These are phyloP conservation scores for Oncorhynchus tshawytscha DNA, from an alignment of 2,113 vertebrate genomes.

Conservation along the genomic window DNA sequence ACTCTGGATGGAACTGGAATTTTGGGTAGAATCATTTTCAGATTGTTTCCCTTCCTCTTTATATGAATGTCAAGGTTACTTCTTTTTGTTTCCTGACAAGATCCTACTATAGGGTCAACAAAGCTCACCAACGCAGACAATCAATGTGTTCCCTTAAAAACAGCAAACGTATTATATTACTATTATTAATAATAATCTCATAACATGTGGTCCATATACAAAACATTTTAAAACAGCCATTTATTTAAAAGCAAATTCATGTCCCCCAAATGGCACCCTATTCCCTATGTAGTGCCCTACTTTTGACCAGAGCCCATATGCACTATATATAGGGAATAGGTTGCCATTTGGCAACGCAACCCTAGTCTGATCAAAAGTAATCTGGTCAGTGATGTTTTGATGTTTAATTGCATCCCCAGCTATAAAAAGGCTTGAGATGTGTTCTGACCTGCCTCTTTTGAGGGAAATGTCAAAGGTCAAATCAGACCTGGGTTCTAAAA, in stretches of 20 bases:
- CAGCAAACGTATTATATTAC: conserved; percentile 1
- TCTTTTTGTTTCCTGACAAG: too few species aligned
- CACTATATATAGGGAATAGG: not conserved
- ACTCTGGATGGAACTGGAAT: not conserved
- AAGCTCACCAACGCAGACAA: not conserved
- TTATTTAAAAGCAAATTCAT: too few species aligned
- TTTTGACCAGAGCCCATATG: too few species aligned
- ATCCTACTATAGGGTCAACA: too few species aligned
- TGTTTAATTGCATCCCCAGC: not conserved
- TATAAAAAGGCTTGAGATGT: not conserved
- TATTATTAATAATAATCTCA: not conserved
- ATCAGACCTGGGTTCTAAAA: not conserved
- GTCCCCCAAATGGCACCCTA: too few species aligned
- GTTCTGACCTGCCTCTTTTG: not conserved
- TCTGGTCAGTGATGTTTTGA: not conserved
- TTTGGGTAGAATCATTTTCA: not conserved
- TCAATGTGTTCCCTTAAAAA: conserved; percentile 18
- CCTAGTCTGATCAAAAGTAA: not conserved
- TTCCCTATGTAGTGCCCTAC: not conserved
- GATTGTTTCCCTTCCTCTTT: not conserved
- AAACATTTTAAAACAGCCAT: not conserved
- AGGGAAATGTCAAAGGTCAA: not conserved
- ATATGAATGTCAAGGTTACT: too few species aligned
- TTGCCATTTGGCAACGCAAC: not conserved
- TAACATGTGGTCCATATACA: not conserved